Percentiles rank a stretch among this genome's conserved stretches.
These are phyloP conservation scores for Drosophila mojavensis DNA, from an alignment of 1,140 invertebrate genomes.

Conservation along the genomic window DNA sequence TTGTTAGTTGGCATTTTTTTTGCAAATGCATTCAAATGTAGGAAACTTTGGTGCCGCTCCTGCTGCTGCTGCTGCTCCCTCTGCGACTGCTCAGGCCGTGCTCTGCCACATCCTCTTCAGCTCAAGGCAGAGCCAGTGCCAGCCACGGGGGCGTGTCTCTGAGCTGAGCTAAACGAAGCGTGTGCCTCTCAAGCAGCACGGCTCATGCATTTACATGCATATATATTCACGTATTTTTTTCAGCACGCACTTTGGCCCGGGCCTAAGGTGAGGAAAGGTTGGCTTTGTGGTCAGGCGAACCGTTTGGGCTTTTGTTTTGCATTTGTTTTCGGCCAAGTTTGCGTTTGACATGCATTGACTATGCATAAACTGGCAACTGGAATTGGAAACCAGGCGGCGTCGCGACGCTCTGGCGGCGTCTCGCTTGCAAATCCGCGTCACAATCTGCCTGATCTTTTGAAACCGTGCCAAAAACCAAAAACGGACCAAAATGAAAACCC, in stretches of 20 bases:
- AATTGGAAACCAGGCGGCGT: constrained; percentile 26
- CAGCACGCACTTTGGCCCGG: constrained; percentile 61
- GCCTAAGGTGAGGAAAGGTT: neutral
- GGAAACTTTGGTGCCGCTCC: constrained; percentile 39
- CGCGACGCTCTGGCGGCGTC: constrained; percentile 50
- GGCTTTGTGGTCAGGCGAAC: constrained; percentile 71
- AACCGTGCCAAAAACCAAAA: constrained; percentile 43
- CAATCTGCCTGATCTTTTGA: constrained; percentile 74
- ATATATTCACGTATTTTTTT: constrained; percentile 29
- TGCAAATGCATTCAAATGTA: constrained; percentile 54
- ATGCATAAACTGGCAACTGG: constrained; percentile 51
- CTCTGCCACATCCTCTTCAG: constrained; percentile 2
- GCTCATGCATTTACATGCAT: constrained; percentile 49
- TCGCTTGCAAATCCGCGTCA: constrained; percentile 52
- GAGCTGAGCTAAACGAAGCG: constrained; percentile 51
- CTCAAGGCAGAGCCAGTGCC: neutral
- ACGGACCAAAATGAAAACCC: neutral
- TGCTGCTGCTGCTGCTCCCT: neutral
- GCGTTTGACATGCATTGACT: constrained; percentile 79
- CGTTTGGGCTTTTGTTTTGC: constrained; percentile 65
- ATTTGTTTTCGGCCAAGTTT: constrained; percentile 59
- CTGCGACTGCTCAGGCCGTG: neutral
- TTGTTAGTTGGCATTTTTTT: constrained; percentile 49
- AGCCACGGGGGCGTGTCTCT: constrained; percentile 41
- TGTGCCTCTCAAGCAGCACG: constrained; percentile 34